Conservation (phyloP, 2,888 invertebrate species). For the Diadegma fenestrale region DNA sequence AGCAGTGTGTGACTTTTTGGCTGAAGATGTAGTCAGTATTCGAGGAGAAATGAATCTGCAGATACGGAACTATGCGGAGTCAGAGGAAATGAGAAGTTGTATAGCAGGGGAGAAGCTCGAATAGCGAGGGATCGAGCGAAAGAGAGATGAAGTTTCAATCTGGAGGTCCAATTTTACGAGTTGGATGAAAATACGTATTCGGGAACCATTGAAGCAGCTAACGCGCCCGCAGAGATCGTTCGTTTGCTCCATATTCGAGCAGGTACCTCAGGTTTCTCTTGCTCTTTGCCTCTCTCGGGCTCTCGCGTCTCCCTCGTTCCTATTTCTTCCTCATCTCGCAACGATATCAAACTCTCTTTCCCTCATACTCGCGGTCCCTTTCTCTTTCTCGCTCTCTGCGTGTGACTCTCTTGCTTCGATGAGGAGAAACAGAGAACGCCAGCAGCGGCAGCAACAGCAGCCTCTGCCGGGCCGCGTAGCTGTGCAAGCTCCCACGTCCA, state of each 20-base stretch:
- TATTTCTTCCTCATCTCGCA: constrained; percentile 15
- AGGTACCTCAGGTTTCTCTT: constrained; percentile 69
- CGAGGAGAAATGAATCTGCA: constrained; percentile 22
- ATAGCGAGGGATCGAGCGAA: constrained; percentile 26
- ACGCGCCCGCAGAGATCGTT: constrained; percentile 65
- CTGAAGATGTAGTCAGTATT: constrained; percentile 8
- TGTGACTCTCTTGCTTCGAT: constrained; percentile 13
- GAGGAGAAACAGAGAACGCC: constrained; percentile 42
- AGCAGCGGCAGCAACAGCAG: constrained; percentile 60
- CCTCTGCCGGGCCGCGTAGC: constrained; percentile 56
- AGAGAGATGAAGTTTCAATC: constrained; percentile 72
- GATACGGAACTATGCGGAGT: constrained; percentile 32
- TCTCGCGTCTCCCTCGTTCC: constrained; percentile 7
- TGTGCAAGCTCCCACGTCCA: constrained; percentile 63
- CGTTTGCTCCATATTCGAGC: constrained; percentile 75
- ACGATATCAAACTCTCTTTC: constrained; percentile 44
- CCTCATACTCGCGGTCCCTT: background rate
- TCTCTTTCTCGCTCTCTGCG: background rate
- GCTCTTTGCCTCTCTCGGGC: background rate
- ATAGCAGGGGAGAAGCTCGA: constrained; percentile 6
- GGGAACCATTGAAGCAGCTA: constrained; percentile 72
- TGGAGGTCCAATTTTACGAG: constrained; percentile 74
- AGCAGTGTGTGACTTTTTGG: background rate
- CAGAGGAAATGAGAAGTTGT: constrained; percentile 5
- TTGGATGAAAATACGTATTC: constrained; percentile 75